Evolutionary conservation across 2,888 invertebrate genomes (phyloP), one percentile per base, ranked within the genome.

Genomic region (Napeogenes sylphis): DNA sequence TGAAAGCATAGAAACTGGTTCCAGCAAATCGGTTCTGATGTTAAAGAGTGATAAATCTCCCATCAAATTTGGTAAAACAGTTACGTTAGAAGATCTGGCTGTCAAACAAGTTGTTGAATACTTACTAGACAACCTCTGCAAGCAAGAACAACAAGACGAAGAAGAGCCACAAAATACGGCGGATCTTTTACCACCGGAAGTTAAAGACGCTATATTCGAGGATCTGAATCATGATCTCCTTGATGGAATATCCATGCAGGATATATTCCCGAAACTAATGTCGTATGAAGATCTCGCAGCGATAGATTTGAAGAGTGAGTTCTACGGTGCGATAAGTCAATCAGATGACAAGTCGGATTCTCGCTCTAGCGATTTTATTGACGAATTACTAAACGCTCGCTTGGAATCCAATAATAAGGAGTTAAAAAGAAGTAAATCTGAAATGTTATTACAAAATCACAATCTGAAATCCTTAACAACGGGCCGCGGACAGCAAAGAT

Each of bases 241-340:
- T 35, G 96, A 96, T 79, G 95, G 96, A 10, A 95, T 96, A 75
- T 96, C 95, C 2, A 95, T 96, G 93, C 94, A 96, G 83, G 96
- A 96, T 76, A 96, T 96, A 72, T 95, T 96, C 73, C 94, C 94
- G 14, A 94, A 94, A 77, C 81, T 92, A 63, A 92, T 93, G 91
- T 93, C 92, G 56, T 94, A 93, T 74, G 94, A 94, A 76, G 94
- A 94, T 77, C 83, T 94, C 61, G 83, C 92, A 62, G 88, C 87
- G 12, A 91, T 93, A 80, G 94, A 95, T 75, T 87, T 93, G 62
- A 93, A 93, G 75, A 92, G 90, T 66, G 94, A 94, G 71, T 87
- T 87, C 60, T 92, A 93, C 69, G 90, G 87, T 59, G 83, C 81
- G 53, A 84, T 89, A 72, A 79, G 80, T 61, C 90, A 91, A 69